These are phyloP conservation scores for Dascyllus trimaculatus DNA, from an alignment of 2,113 vertebrate species.

Conservation along the genomic window DNA sequence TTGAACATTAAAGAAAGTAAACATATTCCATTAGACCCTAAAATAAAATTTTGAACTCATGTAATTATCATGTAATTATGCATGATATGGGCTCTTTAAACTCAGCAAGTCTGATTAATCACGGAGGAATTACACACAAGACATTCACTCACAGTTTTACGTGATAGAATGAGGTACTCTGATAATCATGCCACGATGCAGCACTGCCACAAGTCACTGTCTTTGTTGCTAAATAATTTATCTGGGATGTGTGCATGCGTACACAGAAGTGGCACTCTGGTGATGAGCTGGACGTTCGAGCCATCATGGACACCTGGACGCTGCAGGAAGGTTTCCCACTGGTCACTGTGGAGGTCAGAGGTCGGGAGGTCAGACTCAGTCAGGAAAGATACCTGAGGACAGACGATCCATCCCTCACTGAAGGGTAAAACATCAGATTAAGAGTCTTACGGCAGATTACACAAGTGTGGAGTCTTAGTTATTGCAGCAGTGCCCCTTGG, in stretches of 20 bases:
- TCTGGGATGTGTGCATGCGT: not conserved
- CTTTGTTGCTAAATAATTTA: not conserved
- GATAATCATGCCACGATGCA: too few relatives aligned
- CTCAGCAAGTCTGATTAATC: too few relatives aligned
- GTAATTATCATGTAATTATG: too few relatives aligned
- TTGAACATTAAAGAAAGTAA: too few relatives aligned
- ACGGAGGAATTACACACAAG: too few relatives aligned
- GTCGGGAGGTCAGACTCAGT: constrained; percentile 86
- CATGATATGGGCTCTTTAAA: too few relatives aligned
- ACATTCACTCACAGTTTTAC: too few relatives aligned
- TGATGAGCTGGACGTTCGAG: constrained; percentile 84
- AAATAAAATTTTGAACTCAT: too few relatives aligned
- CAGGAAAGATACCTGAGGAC: constrained; percentile 90
- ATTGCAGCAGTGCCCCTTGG: not conserved
- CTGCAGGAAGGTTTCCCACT: constrained; percentile 93
- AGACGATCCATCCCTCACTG: constrained; percentile 60
- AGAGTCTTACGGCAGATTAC: not conserved
- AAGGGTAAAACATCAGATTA: constrained; percentile 81
- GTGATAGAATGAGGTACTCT: too few relatives aligned
- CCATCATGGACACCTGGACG: constrained; percentile 94
- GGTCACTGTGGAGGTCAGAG: constrained; percentile 87
- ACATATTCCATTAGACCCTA: too few relatives aligned
- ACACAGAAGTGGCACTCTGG: constrained; percentile 85
- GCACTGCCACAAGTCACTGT: not conserved
- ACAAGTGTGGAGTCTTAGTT: not conserved